phyloP scores from a whole-genome alignment of 2,888 invertebrate species.

The Morpho achilles region DNA sequence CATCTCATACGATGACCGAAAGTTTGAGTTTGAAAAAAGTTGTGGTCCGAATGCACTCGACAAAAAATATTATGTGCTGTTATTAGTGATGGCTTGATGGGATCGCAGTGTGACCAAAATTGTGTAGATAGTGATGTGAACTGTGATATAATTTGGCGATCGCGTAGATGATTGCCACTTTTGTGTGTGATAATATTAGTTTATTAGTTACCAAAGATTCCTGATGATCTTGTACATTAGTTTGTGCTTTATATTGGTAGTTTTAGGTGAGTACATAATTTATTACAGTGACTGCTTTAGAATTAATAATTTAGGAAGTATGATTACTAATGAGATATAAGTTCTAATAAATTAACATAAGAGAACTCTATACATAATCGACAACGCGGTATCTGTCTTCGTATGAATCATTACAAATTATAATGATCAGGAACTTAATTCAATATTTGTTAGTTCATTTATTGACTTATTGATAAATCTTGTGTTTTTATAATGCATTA shows the following conservation, averaged over 20 bases:
- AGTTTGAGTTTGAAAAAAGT: slow-evolving; percentile 71
- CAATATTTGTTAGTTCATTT: too few species aligned
- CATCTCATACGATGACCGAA: slow-evolving; percentile 67
- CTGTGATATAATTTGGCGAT: slow-evolving; percentile 75
- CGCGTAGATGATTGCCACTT: slow-evolving; percentile 72
- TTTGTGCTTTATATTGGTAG: slow-evolving; percentile 79
- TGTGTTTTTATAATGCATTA: too few species aligned
- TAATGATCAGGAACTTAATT: too few species aligned
- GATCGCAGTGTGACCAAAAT: slow-evolving; percentile 70
- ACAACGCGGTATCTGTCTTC: too few species aligned
- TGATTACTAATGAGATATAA: background rate
- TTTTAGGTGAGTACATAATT: slow-evolving; percentile 62
- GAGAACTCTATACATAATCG: too few species aligned
- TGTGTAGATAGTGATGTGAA: slow-evolving; percentile 76
- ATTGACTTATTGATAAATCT: too few species aligned
- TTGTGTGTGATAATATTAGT: slow-evolving; percentile 72
- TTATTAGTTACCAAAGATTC: slow-evolving; percentile 79
- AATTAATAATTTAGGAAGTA: background rate
- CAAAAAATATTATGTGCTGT: slow-evolving; percentile 65
- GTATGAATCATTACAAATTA: too few species aligned
- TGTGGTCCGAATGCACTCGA: slow-evolving; percentile 66
- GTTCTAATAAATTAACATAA: too few species aligned
- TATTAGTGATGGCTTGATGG: slow-evolving; percentile 74
- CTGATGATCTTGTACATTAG: slow-evolving; percentile 79
- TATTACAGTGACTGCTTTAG: background rate